Evolutionary conservation across 1,140 invertebrate species (phyloP), one percentile per base, ranked within the genome.

Genomic region (Cydia amplana): DNA sequence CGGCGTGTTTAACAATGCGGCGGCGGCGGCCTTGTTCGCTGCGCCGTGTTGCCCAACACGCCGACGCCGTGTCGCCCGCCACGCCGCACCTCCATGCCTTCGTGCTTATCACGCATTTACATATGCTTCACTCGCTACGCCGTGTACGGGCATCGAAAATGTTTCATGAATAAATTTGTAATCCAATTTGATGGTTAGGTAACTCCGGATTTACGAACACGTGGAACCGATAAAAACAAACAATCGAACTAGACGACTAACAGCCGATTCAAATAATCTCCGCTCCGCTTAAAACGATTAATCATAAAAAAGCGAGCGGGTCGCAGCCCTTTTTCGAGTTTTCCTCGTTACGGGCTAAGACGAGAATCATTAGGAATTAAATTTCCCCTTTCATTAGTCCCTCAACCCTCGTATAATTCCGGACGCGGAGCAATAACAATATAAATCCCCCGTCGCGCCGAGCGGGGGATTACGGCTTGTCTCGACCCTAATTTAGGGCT

Each of bases 351-450:
- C 89, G 87, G 88, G 85, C 90, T 93, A 91, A 91, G 91, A 93
- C 89, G 91, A 88, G 89, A 93, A 93, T 93, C 91, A 93, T 93
- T 93, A 93, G 90, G 91, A 93, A 91, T 93, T 93, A 93, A 93
- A 93, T 93, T 93, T 93, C 91, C 91, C 90, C 90, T 93, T 93
- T 93, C 89, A 93, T 93, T 93, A 93, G 91, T 93, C 91, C 90
- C 91, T 92, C 91, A 91, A 93, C 90, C 91, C 91, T 92, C 91
- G 91, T 92, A 92, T 91, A 92, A 92, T 91, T 91, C 91, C 89
- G 91, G 91, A 92, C 91, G 87, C 88, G 85, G 85, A 91, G 91
- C 91, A 92, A 92, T 92, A 93, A 93, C 91, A 91, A 91, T 93
- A 91, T 93, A 92, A 92, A 91, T 92, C 91, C 91, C 91, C 91